Conservation (phyloP, 35 echinoderm and acorn worm genomes). For the Apostichopus parvimensis region DNA sequence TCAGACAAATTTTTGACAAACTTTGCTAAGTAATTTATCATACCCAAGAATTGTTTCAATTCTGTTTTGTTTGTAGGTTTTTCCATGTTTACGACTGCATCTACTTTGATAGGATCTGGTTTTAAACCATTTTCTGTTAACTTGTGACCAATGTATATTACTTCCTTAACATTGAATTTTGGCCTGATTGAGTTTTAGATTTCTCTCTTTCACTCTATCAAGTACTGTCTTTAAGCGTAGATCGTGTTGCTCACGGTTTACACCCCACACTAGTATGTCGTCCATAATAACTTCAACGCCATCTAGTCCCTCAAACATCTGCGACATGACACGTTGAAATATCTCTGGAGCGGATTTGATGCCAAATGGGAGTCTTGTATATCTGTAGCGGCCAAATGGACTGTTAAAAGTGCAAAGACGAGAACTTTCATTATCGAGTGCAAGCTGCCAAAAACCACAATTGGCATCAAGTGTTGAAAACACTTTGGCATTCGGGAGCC, state of each 20-base stretch:
- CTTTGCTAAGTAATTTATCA: neutral
- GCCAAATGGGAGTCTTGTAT: conserved; percentile 55
- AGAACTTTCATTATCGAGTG: conserved; percentile 57
- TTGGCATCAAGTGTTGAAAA: no score
- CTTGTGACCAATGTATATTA: no score
- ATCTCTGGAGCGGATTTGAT: conserved; percentile 14
- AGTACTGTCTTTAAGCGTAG: conserved; percentile 1
- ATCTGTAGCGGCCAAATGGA: conserved; percentile 57
- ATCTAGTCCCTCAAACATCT: conserved; percentile 68
- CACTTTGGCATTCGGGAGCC: no score
- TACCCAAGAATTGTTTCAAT: neutral
- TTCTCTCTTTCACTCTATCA: no score
- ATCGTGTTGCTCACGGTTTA: conserved; percentile 32
- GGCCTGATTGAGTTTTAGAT: no score
- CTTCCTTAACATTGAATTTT: neutral
- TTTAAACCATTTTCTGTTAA: no score
- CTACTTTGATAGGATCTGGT: no score
- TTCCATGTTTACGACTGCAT: neutral
- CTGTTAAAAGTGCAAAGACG: conserved; percentile 57
- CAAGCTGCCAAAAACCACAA: no score
- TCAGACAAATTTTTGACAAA: neutral
- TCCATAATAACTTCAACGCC: conserved; percentile 29
- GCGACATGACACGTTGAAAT: conserved; percentile 21
- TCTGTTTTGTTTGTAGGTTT: neutral
- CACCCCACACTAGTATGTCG: conserved; percentile 50